Evolutionary conservation across 2,113 vertebrate species (phyloP).

Genomic region (Peucedramus taeniatus): DNA sequence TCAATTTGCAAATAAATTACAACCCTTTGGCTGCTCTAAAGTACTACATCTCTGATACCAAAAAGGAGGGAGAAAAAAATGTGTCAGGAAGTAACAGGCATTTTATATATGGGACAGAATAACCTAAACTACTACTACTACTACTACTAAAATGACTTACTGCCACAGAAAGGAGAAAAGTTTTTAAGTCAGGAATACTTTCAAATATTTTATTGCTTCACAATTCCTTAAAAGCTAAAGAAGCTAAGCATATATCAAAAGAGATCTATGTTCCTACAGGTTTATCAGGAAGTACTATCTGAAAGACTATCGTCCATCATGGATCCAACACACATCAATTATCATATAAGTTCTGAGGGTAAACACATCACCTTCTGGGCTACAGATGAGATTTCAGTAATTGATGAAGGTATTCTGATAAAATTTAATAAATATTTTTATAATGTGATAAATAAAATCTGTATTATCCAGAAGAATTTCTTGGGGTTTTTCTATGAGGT

Average conservation of each 20-base stretch:
- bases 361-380: not conserved
- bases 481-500: fast-evolving
- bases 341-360: not conserved
- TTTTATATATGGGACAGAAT: not conserved
- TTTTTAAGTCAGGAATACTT: not conserved
- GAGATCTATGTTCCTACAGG: not conserved
- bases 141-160: too few relatives aligned
- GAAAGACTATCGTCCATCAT: not conserved
- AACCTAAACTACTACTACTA: not conserved
- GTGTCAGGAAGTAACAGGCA: not conserved
- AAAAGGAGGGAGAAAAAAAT: fast-evolving
- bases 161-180: not conserved
- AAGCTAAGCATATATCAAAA: not conserved
- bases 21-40: not conserved
- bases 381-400: not conserved
- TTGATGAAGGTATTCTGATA: not conserved
- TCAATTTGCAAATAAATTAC: not conserved
- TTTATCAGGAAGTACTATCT: not conserved
- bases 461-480: not conserved
- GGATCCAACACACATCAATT: not conserved
- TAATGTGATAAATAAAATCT: not conserved
- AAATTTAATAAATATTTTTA: not conserved
- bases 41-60: not conserved
- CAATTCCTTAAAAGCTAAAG: not conserved
- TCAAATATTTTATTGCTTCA: not conserved